These are phyloP conservation scores for Illadopsis cleaveri DNA, from an alignment of 2,113 vertebrate genomes.

Conservation along the genomic window DNA sequence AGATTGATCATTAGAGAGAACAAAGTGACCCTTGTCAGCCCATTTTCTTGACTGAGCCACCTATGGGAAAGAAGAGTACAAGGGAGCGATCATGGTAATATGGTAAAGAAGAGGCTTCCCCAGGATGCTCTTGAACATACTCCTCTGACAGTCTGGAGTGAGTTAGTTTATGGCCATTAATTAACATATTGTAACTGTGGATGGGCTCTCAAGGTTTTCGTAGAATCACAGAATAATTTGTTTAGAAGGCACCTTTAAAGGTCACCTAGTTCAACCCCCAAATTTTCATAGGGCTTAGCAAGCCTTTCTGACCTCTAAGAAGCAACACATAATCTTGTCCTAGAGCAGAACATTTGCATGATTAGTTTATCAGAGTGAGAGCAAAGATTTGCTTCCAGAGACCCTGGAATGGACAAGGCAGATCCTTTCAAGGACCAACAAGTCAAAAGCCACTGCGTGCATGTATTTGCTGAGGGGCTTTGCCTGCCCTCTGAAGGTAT, in stretches of 20 bases:
- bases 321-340: neutral
- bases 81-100: neutral
- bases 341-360: neutral
- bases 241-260: neutral
- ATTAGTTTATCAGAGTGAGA: neutral
- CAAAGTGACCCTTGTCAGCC: neutral
- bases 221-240: neutral
- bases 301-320: neutral
- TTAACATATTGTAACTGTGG: neutral
- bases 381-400: neutral
- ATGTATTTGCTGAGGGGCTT: neutral
- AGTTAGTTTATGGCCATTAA: neutral
- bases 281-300: neutral
- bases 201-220: neutral
- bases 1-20: neutral
- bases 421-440: neutral
- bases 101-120: neutral
- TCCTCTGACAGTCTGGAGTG: neutral
- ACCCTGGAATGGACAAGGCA: neutral
- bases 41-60: neutral
- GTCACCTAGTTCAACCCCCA: neutral
- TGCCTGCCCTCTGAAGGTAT: neutral
- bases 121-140: neutral
- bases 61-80: neutral
- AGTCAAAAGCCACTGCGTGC: neutral